Evolutionary conservation across 2,113 vertebrate species (phyloP).

Genomic region (Sylvilagus bachmani): DNA sequence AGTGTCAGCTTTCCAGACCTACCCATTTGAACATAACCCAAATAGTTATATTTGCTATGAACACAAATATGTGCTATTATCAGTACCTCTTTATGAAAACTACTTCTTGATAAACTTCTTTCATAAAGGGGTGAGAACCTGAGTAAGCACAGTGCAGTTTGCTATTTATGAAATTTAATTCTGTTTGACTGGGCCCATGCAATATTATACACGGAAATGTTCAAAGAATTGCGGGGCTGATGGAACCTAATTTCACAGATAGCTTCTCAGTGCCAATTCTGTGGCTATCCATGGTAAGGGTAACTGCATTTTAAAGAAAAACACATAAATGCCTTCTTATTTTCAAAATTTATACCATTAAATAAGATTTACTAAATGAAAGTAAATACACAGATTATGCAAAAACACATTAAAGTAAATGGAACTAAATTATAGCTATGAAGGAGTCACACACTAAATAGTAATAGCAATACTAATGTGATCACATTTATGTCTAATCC

Average conservation of each 20-base stretch:
- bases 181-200: not conserved
- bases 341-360: not conserved
- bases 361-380: conserved; percentile 10
- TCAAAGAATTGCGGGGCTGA: not conserved
- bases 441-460: not conserved
- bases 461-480: conserved; percentile 19
- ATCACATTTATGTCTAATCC: not conserved
- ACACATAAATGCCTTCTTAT: not conserved
- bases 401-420: conserved; percentile 1
- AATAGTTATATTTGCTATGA: not conserved
- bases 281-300: not conserved
- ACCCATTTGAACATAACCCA: not conserved
- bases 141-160: not conserved
- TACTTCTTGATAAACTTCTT: not conserved
- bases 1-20: not conserved
- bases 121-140: not conserved
- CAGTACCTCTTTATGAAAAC: not conserved
- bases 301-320: conserved; percentile 47
- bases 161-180: conserved; percentile 41
- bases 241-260: not conserved
- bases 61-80: not conserved
- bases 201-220: not conserved
- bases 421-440: not conserved
- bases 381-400: conserved; percentile 13
- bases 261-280: conserved; percentile 20